These are phyloP conservation scores for Polyommatus iphigenia DNA, from an alignment of 2,888 invertebrate species.

Conservation along the genomic window DNA sequence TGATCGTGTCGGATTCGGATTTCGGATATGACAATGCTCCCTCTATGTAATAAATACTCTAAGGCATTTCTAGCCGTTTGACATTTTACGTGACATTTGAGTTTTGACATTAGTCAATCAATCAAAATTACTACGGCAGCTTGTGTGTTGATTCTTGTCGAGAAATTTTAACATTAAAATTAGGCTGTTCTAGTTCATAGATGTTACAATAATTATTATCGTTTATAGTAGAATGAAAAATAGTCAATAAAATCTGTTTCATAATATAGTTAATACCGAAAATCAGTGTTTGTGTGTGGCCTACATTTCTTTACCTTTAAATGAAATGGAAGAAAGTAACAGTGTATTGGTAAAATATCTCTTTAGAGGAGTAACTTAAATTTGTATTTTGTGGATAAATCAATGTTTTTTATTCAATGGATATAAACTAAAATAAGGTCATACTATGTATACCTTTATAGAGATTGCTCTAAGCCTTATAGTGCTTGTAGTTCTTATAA, in stretches of 20 bases:
- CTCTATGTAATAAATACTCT: no score
- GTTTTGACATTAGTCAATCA: slow-evolving; percentile 22
- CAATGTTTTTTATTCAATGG: slow-evolving; percentile 44
- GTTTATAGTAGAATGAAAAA: neutral
- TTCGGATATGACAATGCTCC: no score
- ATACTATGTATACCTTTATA: slow-evolving; percentile 71
- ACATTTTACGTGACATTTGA: slow-evolving; percentile 2
- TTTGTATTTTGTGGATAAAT: slow-evolving; percentile 57
- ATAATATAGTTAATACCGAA: neutral
- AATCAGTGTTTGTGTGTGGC: slow-evolving; percentile 49
- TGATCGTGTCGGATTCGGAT: no score
- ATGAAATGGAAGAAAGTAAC: slow-evolving; percentile 72
- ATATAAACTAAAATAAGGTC: slow-evolving; percentile 47
- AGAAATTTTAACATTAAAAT: neutral
- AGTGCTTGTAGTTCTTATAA: slow-evolving; percentile 68
- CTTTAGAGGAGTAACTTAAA: slow-evolving; percentile 66
- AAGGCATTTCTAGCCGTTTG: no score
- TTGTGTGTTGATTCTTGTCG: slow-evolving; percentile 10
- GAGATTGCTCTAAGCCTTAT: slow-evolving; percentile 70
- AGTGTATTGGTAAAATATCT: slow-evolving; percentile 57
- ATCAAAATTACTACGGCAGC: slow-evolving; percentile 10
- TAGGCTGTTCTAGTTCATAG: neutral
- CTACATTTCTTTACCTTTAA: slow-evolving; percentile 68
- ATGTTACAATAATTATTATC: neutral
- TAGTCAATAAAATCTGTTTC: neutral